These are phyloP conservation scores for Ciona savignyi DNA, from an alignment of 23 tunicate genomes.

Conservation along the genomic window DNA sequence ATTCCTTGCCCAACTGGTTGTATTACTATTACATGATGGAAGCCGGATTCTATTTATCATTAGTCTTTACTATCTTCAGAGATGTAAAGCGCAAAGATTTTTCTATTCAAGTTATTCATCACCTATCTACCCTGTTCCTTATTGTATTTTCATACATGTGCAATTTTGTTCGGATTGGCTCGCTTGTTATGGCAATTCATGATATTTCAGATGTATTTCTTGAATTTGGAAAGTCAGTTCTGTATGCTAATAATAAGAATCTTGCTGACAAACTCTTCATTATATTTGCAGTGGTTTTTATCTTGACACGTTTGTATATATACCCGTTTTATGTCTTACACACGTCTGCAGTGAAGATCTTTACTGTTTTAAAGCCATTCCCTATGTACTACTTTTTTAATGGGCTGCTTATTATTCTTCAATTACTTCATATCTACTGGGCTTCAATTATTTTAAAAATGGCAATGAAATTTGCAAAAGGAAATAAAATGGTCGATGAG, in stretches of 20 bases:
- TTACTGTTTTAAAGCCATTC: constrained; percentile 32
- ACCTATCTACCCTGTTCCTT: constrained; percentile 66
- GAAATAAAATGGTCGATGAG: constrained; percentile 39
- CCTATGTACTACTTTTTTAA: constrained; percentile 75
- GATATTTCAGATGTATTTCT: constrained; percentile 92
- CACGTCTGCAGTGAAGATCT: constrained; percentile 76
- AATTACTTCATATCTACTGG: constrained; percentile 79
- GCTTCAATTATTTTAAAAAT: constrained; percentile 66
- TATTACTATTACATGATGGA: constrained; percentile 91
- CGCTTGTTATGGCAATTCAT: constrained; percentile 88
- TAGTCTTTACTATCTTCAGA: constrained; percentile 48
- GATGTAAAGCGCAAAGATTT: constrained; percentile 96
- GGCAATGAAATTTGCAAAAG: constrained; percentile 54
- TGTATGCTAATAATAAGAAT: constrained; percentile 29
- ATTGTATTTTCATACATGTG: constrained; percentile 80
- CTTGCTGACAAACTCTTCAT: constrained; percentile 56
- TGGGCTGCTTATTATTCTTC: constrained; percentile 53
- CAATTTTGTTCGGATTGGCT: constrained; percentile 74
- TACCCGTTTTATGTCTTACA: constrained; percentile 64
- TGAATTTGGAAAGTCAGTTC: constrained; percentile 67
- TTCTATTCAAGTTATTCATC: constrained; percentile 81
- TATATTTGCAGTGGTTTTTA: constrained; percentile 76
- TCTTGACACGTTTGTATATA: constrained; percentile 54
- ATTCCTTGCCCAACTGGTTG: constrained; percentile 41
- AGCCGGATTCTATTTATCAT: constrained; percentile 87